These are phyloP conservation scores for Chamaetylas fuelleborni DNA, from an alignment of 2,113 vertebrate genomes.

Conservation along the genomic window DNA sequence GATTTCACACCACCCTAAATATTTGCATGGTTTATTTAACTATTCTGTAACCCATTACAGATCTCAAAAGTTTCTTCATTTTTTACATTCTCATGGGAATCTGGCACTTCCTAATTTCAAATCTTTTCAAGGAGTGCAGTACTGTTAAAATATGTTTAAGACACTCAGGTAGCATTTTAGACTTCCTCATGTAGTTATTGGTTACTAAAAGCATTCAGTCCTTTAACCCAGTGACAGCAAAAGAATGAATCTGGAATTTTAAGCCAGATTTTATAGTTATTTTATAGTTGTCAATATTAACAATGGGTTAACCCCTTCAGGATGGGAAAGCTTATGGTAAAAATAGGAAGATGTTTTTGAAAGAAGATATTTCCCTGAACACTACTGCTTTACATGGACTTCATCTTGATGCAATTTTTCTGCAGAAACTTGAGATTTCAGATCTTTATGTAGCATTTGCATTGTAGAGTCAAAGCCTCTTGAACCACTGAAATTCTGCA, in stretches of 20 bases:
- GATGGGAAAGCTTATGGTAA: not conserved
- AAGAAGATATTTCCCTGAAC: not conserved
- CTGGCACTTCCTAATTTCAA: not conserved
- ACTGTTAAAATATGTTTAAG: not conserved
- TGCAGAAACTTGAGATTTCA: not conserved
- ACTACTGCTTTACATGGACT: not conserved
- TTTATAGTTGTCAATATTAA: rapidly evolving
- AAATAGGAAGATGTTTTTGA: not conserved
- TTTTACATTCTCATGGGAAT: not conserved
- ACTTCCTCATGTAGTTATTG: not conserved
- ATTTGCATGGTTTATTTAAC: not conserved
- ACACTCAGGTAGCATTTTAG: not conserved
- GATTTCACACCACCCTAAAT: too few relatives aligned
- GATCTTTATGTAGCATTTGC: rapidly evolving
- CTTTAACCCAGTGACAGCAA: not conserved
- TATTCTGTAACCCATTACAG: not conserved
- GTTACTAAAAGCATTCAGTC: not conserved
- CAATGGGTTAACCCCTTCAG: not conserved
- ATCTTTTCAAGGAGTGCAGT: not conserved
- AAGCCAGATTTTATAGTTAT: not conserved
- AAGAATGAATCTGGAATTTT: not conserved
- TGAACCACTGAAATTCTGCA: not conserved
- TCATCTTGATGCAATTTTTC: not conserved
- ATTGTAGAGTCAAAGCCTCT: not conserved
- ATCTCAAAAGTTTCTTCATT: not conserved